Evolutionary conservation across 1,140 invertebrate species (phyloP).

Genomic region (Drosophila ironensis): DNA sequence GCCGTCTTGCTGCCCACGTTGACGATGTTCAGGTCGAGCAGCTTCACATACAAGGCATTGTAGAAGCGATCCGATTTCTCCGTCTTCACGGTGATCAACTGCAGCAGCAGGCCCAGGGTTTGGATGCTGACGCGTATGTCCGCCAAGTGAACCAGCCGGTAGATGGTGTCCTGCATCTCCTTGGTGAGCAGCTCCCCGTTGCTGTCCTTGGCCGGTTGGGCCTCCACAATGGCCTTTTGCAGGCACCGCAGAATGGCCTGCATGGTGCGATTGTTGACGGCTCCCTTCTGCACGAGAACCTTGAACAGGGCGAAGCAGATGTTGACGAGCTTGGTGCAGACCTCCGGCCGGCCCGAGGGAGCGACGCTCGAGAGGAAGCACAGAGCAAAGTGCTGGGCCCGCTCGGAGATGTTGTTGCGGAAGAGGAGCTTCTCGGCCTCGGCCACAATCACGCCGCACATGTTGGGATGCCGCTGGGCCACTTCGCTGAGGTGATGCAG

Average conservation of each 20-base stretch:
- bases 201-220: conserved; percentile 61
- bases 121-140: conserved; percentile 93
- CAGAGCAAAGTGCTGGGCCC: conserved; percentile 96
- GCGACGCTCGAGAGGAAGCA: conserved; percentile 92
- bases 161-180: conserved; percentile 88
- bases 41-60: conserved; percentile 93
- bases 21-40: conserved; percentile 90
- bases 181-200: conserved; percentile 67
- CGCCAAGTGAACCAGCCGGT: conserved; percentile 93
- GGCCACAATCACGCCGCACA: conserved; percentile 93
- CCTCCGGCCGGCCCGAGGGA: conserved; percentile 86
- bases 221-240: conserved; percentile 76
- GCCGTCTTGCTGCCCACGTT: conserved; percentile 87
- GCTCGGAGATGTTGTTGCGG: conserved; percentile 90
- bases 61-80: conserved; percentile 89
- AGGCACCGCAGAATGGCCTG: conserved; percentile 86
- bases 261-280: conserved; percentile 96
- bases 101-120: conserved; percentile 92
- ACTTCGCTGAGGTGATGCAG: conserved; percentile 93
- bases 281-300: conserved; percentile 93
- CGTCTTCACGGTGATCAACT: conserved; percentile 86
- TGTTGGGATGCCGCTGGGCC: conserved; percentile 93
- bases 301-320: conserved; percentile 99
- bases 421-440: conserved; percentile 96
- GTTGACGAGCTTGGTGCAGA: conserved; percentile 91